phyloP scores from a whole-genome alignment of 2,888 invertebrate species.

The Mythimna impura region DNA sequence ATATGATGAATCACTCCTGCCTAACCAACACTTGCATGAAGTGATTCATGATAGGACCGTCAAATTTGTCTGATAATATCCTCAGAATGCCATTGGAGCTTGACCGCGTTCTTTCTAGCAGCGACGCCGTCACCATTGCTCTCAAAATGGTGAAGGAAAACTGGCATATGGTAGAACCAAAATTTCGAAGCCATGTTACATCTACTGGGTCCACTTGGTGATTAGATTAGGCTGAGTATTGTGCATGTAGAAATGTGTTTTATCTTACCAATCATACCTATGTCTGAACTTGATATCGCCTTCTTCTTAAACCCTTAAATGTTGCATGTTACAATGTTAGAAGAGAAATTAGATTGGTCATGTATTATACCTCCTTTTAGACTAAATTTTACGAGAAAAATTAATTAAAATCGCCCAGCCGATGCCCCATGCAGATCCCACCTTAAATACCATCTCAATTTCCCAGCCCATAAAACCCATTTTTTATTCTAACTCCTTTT shows the following conservation, averaged over 20 bases:
- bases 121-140: not conserved
- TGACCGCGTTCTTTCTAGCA: too few relatives aligned
- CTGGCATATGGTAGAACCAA: not conserved
- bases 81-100: too few relatives aligned
- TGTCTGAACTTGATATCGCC: too few relatives aligned
- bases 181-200: not conserved
- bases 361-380: not conserved
- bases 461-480: too few relatives aligned
- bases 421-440: too few relatives aligned
- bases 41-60: too few relatives aligned
- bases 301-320: not conserved
- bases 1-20: too few relatives aligned
- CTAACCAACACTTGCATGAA: too few relatives aligned
- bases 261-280: not conserved
- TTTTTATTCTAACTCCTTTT: too few relatives aligned
- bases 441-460: too few relatives aligned
- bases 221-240: not conserved
- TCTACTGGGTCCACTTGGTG: too few relatives aligned
- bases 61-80: too few relatives aligned
- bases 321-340: constrained; percentile 13
- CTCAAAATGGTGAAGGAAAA: not conserved
- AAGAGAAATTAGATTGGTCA: not conserved
- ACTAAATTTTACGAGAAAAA: not conserved
- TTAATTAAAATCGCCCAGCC: not conserved
- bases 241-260: constrained; percentile 1